These are phyloP conservation scores for Zophobas atratus DNA, from an alignment of 1,140 invertebrate genomes.

Conservation along the genomic window DNA sequence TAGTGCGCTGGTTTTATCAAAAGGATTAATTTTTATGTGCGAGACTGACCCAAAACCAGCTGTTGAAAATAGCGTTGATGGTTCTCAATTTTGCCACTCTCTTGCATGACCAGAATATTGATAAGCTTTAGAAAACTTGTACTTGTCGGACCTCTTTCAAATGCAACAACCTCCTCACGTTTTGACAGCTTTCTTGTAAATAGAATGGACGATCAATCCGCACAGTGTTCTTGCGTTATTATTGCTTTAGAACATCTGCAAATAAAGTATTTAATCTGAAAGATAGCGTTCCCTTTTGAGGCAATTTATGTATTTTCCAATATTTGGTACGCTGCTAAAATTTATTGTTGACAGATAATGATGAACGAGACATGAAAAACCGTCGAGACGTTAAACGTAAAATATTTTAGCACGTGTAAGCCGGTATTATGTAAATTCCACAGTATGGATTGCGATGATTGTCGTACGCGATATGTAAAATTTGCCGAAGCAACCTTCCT, in stretches of 20 bases:
- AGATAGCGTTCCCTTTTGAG: not conserved
- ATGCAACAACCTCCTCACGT: not conserved
- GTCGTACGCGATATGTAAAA: not conserved
- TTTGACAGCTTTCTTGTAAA: conserved; percentile 7
- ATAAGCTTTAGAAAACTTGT: conserved; percentile 6
- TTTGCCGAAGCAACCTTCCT: not conserved
- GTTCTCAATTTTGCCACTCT: conserved; percentile 26
- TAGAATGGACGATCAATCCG: not conserved
- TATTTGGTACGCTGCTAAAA: not conserved
- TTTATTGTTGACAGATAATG: conserved; percentile 29
- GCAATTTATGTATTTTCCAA: conserved; percentile 12
- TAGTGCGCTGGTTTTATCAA: not conserved
- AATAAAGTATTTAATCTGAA: too few species aligned
- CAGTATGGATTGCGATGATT: conserved; percentile 14
- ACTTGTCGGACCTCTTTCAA: conserved; percentile 8
- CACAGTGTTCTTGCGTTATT: too few species aligned
- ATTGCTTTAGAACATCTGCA: too few species aligned
- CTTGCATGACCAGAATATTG: conserved; percentile 22
- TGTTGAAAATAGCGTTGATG: conserved; percentile 27
- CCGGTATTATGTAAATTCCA: conserved; percentile 22
- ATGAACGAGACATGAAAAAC: conserved; percentile 29
- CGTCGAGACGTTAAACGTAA: conserved; percentile 13
- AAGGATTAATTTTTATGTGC: conserved; percentile 24
- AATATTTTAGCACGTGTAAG: conserved; percentile 34
- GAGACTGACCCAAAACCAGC: conserved; percentile 22